phyloP scores from a whole-genome alignment of 2,888 invertebrate genomes.

The Orthosia incerta region DNA sequence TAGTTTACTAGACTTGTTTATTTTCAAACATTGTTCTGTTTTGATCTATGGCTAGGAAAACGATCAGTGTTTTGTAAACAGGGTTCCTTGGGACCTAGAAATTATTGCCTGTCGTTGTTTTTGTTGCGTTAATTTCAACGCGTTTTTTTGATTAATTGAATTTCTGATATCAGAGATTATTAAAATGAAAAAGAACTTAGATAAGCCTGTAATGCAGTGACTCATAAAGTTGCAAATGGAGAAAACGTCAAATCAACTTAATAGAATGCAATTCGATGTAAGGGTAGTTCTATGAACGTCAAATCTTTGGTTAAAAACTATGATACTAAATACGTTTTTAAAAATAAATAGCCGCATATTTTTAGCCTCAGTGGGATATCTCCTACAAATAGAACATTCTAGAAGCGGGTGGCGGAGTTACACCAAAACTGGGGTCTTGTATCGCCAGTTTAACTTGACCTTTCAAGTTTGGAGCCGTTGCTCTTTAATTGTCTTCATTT shows the following conservation, averaged over 20 bases:
- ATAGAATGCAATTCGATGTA: neutral
- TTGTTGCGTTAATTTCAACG: slow-evolving; percentile 33
- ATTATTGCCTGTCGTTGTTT: slow-evolving; percentile 37
- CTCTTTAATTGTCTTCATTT: slow-evolving; percentile 45
- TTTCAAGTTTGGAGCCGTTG: slow-evolving; percentile 57
- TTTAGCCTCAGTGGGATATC: slow-evolving; percentile 84
- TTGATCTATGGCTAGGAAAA: slow-evolving; percentile 56
- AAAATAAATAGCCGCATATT: slow-evolving; percentile 74
- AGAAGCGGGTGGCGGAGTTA: slow-evolving; percentile 75
- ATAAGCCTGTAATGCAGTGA: neutral
- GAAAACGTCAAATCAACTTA: slow-evolving; percentile 1
- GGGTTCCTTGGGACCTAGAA: slow-evolving; percentile 31
- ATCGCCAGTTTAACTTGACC: slow-evolving; percentile 73
- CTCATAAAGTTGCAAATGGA: neutral
- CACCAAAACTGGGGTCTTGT: slow-evolving; percentile 71
- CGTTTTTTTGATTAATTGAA: slow-evolving; percentile 43
- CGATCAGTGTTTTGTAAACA: slow-evolving; percentile 58
- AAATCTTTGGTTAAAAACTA: slow-evolving; percentile 31
- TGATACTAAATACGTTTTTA: slow-evolving; percentile 61
- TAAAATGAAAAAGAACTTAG: too few species aligned
- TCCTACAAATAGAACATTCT: slow-evolving; percentile 85
- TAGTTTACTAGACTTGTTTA: slow-evolving; percentile 65
- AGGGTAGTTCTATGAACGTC: slow-evolving; percentile 1
- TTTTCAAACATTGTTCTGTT: slow-evolving; percentile 61
- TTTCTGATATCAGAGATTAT: slow-evolving; percentile 35